A percentile compares a stretch with the other conserved stretches of the same genome.
Conservation (phyloP, 2,113 vertebrate species). For the Lucifuga dentata region DNA sequence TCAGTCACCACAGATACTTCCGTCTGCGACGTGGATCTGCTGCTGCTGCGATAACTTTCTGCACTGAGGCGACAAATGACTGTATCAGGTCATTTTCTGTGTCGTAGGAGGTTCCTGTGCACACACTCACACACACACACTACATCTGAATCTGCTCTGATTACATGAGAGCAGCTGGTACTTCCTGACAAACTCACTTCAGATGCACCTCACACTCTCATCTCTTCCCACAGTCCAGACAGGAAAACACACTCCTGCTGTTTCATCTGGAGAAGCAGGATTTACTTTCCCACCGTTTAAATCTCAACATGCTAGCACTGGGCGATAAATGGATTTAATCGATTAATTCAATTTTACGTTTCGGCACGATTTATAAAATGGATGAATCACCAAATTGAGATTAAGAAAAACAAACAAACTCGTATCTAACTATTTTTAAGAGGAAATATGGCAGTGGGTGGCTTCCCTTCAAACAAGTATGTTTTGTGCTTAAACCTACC, state of each 20-base stretch:
- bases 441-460: no score
- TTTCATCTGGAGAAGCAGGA: conserved; percentile 20
- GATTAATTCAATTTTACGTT: no score
- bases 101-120: conserved; percentile 14
- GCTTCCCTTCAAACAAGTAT: no score
- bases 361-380: no score
- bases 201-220: conserved; percentile 49
- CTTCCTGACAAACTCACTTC: conserved; percentile 67
- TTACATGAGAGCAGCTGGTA: conserved; percentile 67
- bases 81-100: neutral
- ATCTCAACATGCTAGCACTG: conserved; percentile 7
- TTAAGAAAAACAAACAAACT: no score
- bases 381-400: no score
- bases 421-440: no score
- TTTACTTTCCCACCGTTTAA: neutral
- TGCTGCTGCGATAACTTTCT: conserved; percentile 15
- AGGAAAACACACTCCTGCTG: conserved; percentile 29
- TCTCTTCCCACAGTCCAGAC: neutral
- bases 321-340: no score
- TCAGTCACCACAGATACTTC: neutral
- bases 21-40: neutral
- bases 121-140: neutral
- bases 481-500: no score
- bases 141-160: conserved; percentile 55
- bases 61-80: conserved; percentile 1